These are phyloP conservation scores for Protomyctophum bolini DNA, from an alignment of 2,113 vertebrate genomes.

Conservation along the genomic window DNA sequence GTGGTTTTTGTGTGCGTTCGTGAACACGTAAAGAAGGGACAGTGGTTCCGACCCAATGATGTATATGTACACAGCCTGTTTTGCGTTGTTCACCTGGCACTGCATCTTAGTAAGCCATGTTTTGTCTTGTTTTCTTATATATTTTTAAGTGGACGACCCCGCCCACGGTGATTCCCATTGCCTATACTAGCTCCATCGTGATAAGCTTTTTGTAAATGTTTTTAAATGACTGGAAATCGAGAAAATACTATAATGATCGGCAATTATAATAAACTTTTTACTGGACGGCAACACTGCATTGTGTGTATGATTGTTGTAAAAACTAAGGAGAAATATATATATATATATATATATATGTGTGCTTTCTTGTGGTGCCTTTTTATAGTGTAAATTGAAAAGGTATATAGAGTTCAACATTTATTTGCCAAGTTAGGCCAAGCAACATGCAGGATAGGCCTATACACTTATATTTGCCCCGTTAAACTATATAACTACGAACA, in stretches of 20 bases:
- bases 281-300: constrained; percentile 80
- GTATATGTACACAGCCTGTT: constrained; percentile 89
- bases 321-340: not conserved
- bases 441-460: no score
- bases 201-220: constrained; percentile 88
- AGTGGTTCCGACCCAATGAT: constrained; percentile 81
- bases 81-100: constrained; percentile 80
- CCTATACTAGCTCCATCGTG: constrained; percentile 87
- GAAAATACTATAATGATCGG: constrained; percentile 74
- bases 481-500: no score
- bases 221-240: constrained; percentile 92
- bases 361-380: no score
- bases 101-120: constrained; percentile 82
- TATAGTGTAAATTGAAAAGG: not conserved
- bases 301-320: constrained; percentile 41
- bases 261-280: constrained; percentile 93
- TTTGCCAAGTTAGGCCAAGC: no score
- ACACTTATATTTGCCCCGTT: no score
- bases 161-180: constrained; percentile 81
- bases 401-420: not conserved
- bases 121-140: constrained; percentile 83
- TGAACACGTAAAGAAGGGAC: constrained; percentile 85
- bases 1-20: constrained; percentile 88
- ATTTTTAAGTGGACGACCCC: constrained; percentile 78
- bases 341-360: not conserved